Base-by-base conservation (phyloP, 2,797 vertebrate genomes). In the Pantherophis alleghaniensis region DNA sequence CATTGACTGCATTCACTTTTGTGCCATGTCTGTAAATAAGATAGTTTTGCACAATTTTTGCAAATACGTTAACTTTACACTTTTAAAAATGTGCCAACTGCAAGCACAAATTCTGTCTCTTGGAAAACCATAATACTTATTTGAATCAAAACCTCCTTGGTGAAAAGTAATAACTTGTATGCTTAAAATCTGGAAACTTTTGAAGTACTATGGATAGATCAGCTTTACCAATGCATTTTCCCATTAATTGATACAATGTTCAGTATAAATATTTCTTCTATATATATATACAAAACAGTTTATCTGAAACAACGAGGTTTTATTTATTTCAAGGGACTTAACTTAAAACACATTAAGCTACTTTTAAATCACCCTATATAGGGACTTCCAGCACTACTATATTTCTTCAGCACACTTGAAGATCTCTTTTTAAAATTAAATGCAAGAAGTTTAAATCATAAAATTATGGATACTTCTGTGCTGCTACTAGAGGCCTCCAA, bases 11-110 rank as follows among this genome's bases (percentile, higher is more conserved):
- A 98, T 98, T 99, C 98, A 99, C 98, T 98, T 97, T 98, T 98
- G 99, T 99, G 99, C 99, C 99, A 99, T 99, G 99, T 98, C 98
- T 99, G 99, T 99, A 99, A 99, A 99, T 99, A 99, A 98, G 99
- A 96, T 99, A 99, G 98, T 99, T 99, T 99, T 99, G 98, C 99
- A 99, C 99, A 99, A 99, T 98, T 97, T 98, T 98, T 98, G 97
- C 96, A 98, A 97, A 97, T 95, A 95, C 97, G 88, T 96, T 97
- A 96, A 96, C 97, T 97, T 97, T 96, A 97, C 97, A 95, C 96
- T 97, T 97, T 96, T 96, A 97, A 97, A 98, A 96, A 96, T 95
- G 97, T 98, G 98, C 97, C 98, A 98, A 95, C 95, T 92, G 95
- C 94, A 98, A 98, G 97, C 97, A 98, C 97, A 98, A 97, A 96